Conservation (phyloP, 2,113 vertebrate genomes). For the Plectropomus leopardus region DNA sequence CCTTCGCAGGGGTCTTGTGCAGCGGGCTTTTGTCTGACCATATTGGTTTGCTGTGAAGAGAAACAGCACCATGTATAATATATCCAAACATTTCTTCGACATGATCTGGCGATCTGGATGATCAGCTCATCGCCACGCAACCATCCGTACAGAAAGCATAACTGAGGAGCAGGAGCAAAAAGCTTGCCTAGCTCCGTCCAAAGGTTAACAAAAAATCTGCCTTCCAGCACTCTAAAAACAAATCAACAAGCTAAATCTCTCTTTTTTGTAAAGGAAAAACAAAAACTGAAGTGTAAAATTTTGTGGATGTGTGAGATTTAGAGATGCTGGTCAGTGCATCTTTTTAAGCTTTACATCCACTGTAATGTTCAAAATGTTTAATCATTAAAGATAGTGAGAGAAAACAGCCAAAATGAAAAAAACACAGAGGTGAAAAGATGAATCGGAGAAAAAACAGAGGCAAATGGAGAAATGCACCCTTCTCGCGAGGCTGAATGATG, state of each 20-base stretch:
- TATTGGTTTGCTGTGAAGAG: too few relatives aligned
- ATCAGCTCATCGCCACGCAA: too few relatives aligned
- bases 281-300: neutral
- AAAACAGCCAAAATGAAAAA: neutral
- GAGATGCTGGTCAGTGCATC: neutral
- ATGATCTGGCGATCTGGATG: too few relatives aligned
- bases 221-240: neutral
- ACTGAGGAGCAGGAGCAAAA: neutral
- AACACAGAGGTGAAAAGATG: neutral
- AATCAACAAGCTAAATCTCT: neutral
- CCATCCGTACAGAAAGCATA: too few relatives aligned
- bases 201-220: neutral
- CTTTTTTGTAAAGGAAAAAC: neutral
- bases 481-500: conserved; percentile 52
- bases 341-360: too few relatives aligned
- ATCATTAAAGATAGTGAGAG: neutral
- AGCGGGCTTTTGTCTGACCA: too few relatives aligned
- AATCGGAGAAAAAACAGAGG: conserved; percentile 18
- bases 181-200: neutral
- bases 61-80: too few relatives aligned
- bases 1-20: too few relatives aligned
- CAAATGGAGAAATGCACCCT: conserved; percentile 19
- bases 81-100: too few relatives aligned
- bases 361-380: neutral
- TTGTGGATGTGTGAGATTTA: neutral